Evolutionary conservation across 1,140 invertebrate genomes (phyloP), one percentile per base, ranked within the genome.

Genomic region (Drosophila insularis): DNA sequence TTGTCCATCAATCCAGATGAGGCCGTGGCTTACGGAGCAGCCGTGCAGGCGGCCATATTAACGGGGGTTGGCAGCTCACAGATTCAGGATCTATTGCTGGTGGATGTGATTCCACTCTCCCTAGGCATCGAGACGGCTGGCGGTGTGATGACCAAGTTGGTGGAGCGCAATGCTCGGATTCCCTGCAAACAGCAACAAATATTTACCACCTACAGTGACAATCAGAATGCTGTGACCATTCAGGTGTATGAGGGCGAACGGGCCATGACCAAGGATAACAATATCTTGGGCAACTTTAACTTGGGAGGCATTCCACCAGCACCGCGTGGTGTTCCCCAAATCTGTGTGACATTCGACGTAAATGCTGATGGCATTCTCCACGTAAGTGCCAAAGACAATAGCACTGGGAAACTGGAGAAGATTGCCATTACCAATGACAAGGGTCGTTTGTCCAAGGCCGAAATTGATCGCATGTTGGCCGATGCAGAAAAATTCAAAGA

Each of bases 391-490:
- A 94, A 95, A 84, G 97, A 98, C 73, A 94, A 93, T 74, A 96
- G 95, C 64, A 96, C 95, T 2, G 96, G 96, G 17, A 95, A 94
- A 64, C 94, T 94, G 1, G 95, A 97, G 82, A 95, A 94, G 77
- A 96, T 97, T 66, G 95, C 96, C 27, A 98, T 98, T 64, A 97
- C 96, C 21, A 99, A 99, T 86, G 98, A 99, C 89, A 98, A 98
- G 91, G 97, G 98, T 2, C 94, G 98, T 19, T 93, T 99, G 2
- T 96, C 95, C 21, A 97, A 98, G 89, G 96, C 96, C 23, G 97
- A 99, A 80, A 99, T 99, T 77, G 97, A 98, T 80, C 93, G 95
- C 32, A 99, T 99, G 98, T 93, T 99, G 10, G 92, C 93, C n/a
- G 96, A 96, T 35, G 95, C 96, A 7, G 95, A 96, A 72, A 94